Base-by-base conservation (phyloP, 2,113 vertebrate species). In the Mixornis gularis region DNA sequence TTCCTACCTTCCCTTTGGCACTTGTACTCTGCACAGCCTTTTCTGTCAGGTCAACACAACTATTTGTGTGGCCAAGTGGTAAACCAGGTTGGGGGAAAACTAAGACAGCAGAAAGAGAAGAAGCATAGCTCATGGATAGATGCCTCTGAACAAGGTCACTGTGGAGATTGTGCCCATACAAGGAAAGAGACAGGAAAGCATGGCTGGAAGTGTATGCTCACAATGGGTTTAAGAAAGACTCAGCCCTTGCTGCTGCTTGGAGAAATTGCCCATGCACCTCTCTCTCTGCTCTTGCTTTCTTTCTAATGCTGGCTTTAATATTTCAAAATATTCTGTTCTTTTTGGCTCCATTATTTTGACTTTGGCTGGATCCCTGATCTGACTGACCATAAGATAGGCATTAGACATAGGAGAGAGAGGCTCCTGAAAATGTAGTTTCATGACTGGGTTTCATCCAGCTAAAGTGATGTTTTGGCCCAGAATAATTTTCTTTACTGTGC, bases 361-460 rank as follows among this genome's bases (percentile, higher is more conserved):
- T 49, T 36, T 65, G 30, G 30, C 29, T 2, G 1, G 22, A 53
- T 58, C 27, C n/a, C 25, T 69, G 30, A 52, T 44, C 25, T 55
- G 48, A 9, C 51, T 88, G 71, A 73, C 12, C 3, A 6, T 43
- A 88, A 58, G 46, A 26, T 3, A 60, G 12, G 7, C 0, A 0
- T 5, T 72, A 48, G 25, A 60, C 25, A 16, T 1, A 76, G 34
- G 17, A 82, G 29, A 41, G 29, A 41, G 25, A 10, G 3, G 29
- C 16, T 49, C 26, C 34, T 41, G 43, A 53, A 82, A 79, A 79
- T 30, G 7, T 5, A 32, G n/a, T 34, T 76, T 60, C 17, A n/a
- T 6, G 5, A 29, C 10, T 48, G 30, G 16, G 22, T 79, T 63
- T 74, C 12, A 9, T 56, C 0, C 2, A 74, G 6, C 4, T 77